A percentile compares a stretch with the other conserved stretches of the same genome.
Evolutionary conservation across 2,113 vertebrate species (phyloP).

Genomic region (Illadopsis cleaveri): DNA sequence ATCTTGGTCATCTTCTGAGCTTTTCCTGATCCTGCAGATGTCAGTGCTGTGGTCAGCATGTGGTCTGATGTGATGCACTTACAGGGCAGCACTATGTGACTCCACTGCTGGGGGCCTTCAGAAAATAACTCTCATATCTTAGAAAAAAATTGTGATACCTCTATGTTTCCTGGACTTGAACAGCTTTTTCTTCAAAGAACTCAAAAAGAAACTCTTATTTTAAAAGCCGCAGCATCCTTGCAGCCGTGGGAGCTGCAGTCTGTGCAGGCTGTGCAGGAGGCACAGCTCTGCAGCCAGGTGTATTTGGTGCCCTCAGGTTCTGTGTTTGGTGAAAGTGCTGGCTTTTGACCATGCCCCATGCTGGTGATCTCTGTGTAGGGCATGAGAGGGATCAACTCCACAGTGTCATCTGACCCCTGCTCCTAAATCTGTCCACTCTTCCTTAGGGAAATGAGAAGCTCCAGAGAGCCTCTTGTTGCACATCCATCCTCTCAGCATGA

Average conservation of each 20-base stretch:
- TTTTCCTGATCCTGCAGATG: neutral
- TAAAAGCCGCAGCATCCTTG: neutral
- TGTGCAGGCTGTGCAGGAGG: neutral
- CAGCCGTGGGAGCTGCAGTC: neutral
- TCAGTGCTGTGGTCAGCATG: fast-evolving
- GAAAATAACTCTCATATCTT: neutral
- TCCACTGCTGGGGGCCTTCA: neutral
- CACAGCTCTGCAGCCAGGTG: neutral
- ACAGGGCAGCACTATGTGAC: neutral
- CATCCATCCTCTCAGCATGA: neutral
- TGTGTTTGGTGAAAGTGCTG: neutral
- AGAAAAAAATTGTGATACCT: neutral
- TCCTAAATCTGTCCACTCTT: neutral
- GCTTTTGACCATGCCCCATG: neutral
- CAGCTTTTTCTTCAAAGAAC: neutral
- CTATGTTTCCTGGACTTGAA: neutral
- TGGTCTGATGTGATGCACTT: neutral
- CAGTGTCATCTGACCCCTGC: fast-evolving
- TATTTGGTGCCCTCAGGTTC: neutral
- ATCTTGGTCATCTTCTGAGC: neutral
- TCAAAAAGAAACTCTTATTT: neutral
- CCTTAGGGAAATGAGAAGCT: neutral
- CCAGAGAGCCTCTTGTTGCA: neutral
- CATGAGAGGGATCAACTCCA: neutral
- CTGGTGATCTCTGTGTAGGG: neutral